Base-by-base conservation (phyloP, 2,888 invertebrate genomes). In the Sicus ferrugineus region DNA sequence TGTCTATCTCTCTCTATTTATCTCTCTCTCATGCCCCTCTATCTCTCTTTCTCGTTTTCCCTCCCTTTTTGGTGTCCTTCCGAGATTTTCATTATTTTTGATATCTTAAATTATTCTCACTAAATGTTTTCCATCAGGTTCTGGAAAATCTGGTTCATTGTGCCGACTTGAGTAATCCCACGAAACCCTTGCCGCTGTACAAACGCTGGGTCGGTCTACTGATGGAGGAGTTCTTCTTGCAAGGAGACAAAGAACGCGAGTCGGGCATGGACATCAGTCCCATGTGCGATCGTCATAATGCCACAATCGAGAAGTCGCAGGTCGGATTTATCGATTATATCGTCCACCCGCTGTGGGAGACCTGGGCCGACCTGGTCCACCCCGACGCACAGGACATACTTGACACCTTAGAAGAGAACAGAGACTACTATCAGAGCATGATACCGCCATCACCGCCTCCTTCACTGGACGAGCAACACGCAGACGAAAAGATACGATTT, bases 261-360 rank as follows among this genome's bases (percentile, higher is more conserved):
- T 92, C 93, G 77, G 96, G 96, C 78, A 91, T 98, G 90, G 98
- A 98, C 81, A 96, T 99, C 77, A 97, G 97, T 85, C 98, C 99
- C 28, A 99, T 99, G 98, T 99, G 99, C 86, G 98, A 99, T 87
- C 90, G 98, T 77, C 93, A 94, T 82, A 97, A 95, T 82, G 93
- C 98, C 63, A 97, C 97, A 48, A 93, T 99, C 83, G 98, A 98
- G 87, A 98, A 98, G 88, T 94, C 97, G 80, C 99, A 99, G 89
- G 97, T 99, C 84, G 98, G 98, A 78, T 99, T 99, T 86, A 99
- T 99, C 84, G 98, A 99, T 88, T 99, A 98, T 87, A 99, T 99
- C 84, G 98, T 98, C 50, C 98, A 99, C 87, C 99, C 99, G 2
- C 88, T 99, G 73, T 99, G 98, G 97, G 99, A 99, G 87, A 98